Conservation (phyloP, 1,140 invertebrate species). For the Samia ricini region DNA sequence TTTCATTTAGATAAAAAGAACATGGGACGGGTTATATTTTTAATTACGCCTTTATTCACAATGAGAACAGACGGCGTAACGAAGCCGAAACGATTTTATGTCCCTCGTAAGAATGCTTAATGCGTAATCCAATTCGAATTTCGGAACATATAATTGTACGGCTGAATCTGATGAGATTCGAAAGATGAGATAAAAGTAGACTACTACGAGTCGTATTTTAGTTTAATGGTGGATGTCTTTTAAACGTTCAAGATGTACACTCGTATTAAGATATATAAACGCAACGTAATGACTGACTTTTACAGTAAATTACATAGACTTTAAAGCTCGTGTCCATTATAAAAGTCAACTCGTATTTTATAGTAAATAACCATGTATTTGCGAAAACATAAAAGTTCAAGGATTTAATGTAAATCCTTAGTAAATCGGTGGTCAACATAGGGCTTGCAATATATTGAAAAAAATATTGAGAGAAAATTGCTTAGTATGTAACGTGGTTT, state of each 20-base stretch:
- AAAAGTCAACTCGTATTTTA: not conserved
- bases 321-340: not conserved
- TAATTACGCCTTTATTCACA: slow-evolving; percentile 51
- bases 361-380: not conserved
- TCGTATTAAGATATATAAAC: slow-evolving; percentile 40
- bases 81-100: slow-evolving; percentile 50
- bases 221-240: slow-evolving; percentile 42
- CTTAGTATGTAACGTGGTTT: no score
- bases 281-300: slow-evolving; percentile 24
- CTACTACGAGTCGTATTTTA: slow-evolving; percentile 45
- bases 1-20: not conserved
- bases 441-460: no score
- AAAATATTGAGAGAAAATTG: no score
- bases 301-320: slow-evolving; percentile 34
- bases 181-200: slow-evolving; percentile 38
- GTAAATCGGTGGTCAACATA: not conserved
- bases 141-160: slow-evolving; percentile 47
- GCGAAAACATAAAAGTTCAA: not conserved
- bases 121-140: slow-evolving; percentile 47
- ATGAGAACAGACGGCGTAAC: slow-evolving; percentile 32
- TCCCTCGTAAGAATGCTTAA: slow-evolving; percentile 46
- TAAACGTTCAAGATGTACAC: slow-evolving; percentile 33
- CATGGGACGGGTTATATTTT: slow-evolving; percentile 30
- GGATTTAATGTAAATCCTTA: no score
- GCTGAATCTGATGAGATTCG: slow-evolving; percentile 35